Base-by-base conservation (phyloP, 2,888 invertebrate species). In the Aleiodes testaceus region DNA sequence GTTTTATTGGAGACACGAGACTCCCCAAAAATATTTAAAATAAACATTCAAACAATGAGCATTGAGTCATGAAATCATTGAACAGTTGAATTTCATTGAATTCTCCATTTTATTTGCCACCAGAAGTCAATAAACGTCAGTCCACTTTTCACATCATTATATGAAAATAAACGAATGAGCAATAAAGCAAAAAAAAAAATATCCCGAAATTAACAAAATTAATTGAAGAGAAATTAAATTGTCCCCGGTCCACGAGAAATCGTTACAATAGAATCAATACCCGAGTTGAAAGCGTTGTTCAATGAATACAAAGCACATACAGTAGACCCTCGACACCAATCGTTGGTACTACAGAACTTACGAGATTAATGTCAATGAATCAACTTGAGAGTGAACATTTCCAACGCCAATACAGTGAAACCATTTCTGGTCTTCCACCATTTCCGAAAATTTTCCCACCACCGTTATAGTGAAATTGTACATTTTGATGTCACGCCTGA, bases 311-410 rank as follows among this genome's bases (percentile, higher is more conserved):
- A 59, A 59, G 55, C 55, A 30, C 36, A 55, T n/a, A 55, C 36
- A 55, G n/a, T 42, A 64, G 69, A 22, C 69, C 44, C 63, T 30
- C 45, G 36, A 66, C 55, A 49, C 59, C 75, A 75, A 77, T 75
- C 73, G 72, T 70, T 55, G 74, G 74, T 72, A 22, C 30, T 59
- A 42, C 70, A 73, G 74, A 77, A 72, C 74, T 77, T 77, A 77
- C 73, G 75, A 75, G 70, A 64, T 72, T 72, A 69, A 63, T 55
- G 69, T 70, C 72, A 70, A 71, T 75, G 75, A 74, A 77, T 77
- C 74, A 75, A 61, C 66, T 26, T 36, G 59, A 49, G 61, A 44
- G 42, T 42, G 59, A 59, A 11, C 59, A 59, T 59, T 59, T 59
- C 59, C 36, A 59, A 42, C 36, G 11, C 16, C 18, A 36, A 42